Evolutionary conservation across 64 coral and sea anemone species (phyloP).

Genomic region (Catalaphyllia jardinei): DNA sequence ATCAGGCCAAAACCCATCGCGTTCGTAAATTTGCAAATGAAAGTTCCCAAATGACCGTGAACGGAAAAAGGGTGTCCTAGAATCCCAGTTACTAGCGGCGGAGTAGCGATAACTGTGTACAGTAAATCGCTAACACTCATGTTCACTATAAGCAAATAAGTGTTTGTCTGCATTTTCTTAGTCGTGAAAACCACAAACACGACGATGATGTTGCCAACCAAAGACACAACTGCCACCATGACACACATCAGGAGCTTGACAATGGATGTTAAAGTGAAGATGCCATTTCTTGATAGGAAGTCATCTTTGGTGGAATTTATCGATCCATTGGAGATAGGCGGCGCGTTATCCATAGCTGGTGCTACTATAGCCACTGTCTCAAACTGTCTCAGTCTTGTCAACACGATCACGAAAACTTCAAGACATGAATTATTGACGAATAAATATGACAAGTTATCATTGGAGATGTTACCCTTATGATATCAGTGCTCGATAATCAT

Average conservation of each 20-base stretch:
- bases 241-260: not conserved
- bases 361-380: not conserved
- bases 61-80: not conserved
- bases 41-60: not conserved
- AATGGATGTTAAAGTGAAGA: not conserved
- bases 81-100: constrained; percentile 14
- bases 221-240: constrained; percentile 10
- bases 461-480: too few relatives aligned
- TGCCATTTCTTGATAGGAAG: not conserved
- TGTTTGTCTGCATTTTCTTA: constrained; percentile 23
- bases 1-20: constrained; percentile 36
- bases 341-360: not conserved
- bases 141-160: constrained; percentile 47
- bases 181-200: constrained; percentile 42
- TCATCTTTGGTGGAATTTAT: not conserved
- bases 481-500: too few relatives aligned
- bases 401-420: not conserved
- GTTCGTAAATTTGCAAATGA: constrained; percentile 48
- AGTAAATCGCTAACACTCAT: constrained; percentile 48
- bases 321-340: not conserved
- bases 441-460: too few relatives aligned
- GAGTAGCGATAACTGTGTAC: constrained; percentile 17
- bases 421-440: not conserved
- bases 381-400: too few relatives aligned
- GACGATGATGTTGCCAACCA: constrained; percentile 39